These are phyloP conservation scores for Alouatta palliata DNA, from an alignment of 2,113 vertebrate genomes.

Conservation along the genomic window DNA sequence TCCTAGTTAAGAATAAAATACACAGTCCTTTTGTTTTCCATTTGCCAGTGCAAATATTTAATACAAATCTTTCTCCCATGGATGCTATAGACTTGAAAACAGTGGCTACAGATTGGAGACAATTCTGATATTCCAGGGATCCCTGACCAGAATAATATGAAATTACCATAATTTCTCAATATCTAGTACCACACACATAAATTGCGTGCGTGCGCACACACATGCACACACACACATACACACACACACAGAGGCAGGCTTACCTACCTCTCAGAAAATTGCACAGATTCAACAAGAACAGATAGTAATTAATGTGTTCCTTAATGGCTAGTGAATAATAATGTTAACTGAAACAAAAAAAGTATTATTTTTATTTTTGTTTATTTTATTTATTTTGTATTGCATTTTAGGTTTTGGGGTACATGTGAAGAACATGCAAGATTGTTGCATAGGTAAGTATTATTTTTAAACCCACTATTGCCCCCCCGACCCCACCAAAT, in stretches of 20 bases:
- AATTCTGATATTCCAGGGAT: constrained; percentile 8
- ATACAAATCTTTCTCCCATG: neutral
- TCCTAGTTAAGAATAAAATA: constrained; percentile 48
- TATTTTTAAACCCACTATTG: neutral
- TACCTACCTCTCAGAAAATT: neutral
- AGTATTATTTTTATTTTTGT: too few relatives aligned
- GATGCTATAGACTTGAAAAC: neutral
- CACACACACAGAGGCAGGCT: too few relatives aligned
- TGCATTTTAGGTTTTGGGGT: too few relatives aligned
- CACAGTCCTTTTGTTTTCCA: neutral
- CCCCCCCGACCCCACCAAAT: neutral
- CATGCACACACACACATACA: neutral
- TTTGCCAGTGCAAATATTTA: constrained; percentile 1
- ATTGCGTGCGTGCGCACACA: neutral
- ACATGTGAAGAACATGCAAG: too few relatives aligned
- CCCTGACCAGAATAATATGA: neutral
- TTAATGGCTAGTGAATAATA: neutral
- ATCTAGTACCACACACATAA: neutral
- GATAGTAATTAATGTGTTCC: neutral
- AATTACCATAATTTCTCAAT: neutral
- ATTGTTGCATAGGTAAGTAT: too few relatives aligned
- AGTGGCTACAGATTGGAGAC: neutral
- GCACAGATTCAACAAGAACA: neutral
- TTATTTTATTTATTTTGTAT: too few relatives aligned
- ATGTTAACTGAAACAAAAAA: neutral